These are phyloP conservation scores for Tholera decimalis DNA, from an alignment of 2,888 invertebrate species.

Conservation along the genomic window DNA sequence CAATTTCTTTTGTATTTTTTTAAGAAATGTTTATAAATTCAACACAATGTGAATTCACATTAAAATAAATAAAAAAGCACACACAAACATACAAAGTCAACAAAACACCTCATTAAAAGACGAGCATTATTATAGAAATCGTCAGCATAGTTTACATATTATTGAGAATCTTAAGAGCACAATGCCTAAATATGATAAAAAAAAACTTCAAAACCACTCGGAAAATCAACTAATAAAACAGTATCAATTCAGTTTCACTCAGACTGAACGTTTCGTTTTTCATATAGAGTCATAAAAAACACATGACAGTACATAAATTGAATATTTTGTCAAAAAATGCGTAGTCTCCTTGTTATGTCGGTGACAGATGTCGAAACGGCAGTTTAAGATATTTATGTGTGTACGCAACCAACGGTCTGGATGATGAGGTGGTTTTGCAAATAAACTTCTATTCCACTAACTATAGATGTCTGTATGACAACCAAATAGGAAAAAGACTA, in stretches of 20 bases:
- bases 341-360: constrained; percentile 47
- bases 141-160: too few relatives aligned
- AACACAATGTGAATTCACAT: too few relatives aligned
- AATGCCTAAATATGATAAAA: too few relatives aligned
- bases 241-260: not conserved
- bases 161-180: too few relatives aligned
- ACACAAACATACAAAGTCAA: too few relatives aligned
- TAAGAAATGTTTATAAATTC: too few relatives aligned
- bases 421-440: constrained; percentile 18
- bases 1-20: too few relatives aligned
- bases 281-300: constrained; percentile 47
- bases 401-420: constrained; percentile 40
- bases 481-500: not conserved
- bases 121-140: too few relatives aligned
- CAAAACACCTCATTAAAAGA: too few relatives aligned
- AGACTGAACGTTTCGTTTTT: constrained; percentile 4
- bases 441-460: not conserved
- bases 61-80: too few relatives aligned
- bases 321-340: constrained; percentile 52
- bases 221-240: not conserved
- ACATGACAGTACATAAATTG: constrained; percentile 55
- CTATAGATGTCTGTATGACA: not conserved
- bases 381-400: constrained; percentile 51
- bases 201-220: not conserved
- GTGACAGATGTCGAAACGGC: constrained; percentile 59